Percentiles rank a stretch among this genome's conserved stretches.
Evolutionary conservation across 2,113 vertebrate species (phyloP).

Genomic region (Podocnemis expansa): DNA sequence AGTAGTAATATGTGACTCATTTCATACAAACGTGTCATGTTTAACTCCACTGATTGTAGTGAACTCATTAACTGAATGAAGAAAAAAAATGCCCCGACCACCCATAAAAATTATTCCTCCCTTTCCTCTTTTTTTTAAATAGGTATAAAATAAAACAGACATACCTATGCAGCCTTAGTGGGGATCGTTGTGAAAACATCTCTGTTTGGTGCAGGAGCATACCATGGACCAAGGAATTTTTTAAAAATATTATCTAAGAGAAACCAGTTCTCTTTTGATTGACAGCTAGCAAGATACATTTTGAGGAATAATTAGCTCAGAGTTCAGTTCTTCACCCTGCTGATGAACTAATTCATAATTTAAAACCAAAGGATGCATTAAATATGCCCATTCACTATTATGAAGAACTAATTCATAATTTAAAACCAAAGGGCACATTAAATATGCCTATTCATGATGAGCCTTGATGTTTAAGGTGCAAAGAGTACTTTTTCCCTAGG

Average conservation of each 20-base stretch:
- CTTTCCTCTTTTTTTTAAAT: not conserved
- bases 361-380: not conserved
- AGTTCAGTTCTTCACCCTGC: not conserved
- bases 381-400: too few relatives aligned
- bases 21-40: not conserved
- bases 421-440: not conserved
- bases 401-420: too few relatives aligned
- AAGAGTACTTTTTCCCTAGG: not conserved
- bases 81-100: not conserved
- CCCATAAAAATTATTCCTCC: not conserved
- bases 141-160: not conserved
- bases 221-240: not conserved
- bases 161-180: conserved; percentile 10
- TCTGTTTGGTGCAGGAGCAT: not conserved
- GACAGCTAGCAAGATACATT: not conserved
- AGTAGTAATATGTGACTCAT: not conserved
- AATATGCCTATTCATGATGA: not conserved
- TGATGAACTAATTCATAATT: not conserved
- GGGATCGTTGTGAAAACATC: not conserved
- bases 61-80: not conserved
- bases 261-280: not conserved
- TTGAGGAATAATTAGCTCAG: not conserved
- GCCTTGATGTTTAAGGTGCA: not conserved
- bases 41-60: not conserved
- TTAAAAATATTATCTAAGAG: not conserved